Conservation (phyloP, 2,797 vertebrate species). For the Coendou prehensilis region DNA sequence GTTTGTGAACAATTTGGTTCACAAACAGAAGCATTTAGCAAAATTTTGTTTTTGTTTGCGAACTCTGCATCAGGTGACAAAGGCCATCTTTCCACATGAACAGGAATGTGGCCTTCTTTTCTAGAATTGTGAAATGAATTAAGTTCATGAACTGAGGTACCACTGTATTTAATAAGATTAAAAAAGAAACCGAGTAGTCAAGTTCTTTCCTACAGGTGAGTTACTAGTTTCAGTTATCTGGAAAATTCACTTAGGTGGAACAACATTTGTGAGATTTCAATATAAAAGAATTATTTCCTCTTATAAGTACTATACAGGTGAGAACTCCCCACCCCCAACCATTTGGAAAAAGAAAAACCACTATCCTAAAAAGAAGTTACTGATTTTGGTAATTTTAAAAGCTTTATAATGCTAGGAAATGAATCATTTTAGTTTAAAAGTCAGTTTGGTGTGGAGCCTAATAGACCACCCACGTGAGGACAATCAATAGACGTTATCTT, state of each 20-base stretch:
- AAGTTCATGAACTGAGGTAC: neutral
- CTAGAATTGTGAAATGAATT: neutral
- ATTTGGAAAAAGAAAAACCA: slow-evolving; percentile 31
- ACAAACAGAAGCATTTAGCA: neutral
- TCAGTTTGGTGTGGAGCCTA: slow-evolving; percentile 31
- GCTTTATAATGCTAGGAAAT: slow-evolving; percentile 22
- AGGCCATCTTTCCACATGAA: neutral
- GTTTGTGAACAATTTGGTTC: neutral
- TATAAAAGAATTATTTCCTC: slow-evolving; percentile 65
- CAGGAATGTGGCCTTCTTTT: neutral
- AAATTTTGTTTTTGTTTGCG: neutral
- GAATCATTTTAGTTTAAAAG: slow-evolving; percentile 34
- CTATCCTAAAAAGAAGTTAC: neutral
- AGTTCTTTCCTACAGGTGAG: slow-evolving; percentile 32
- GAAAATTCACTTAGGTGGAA: slow-evolving; percentile 58
- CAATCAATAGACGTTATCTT: slow-evolving; percentile 61
- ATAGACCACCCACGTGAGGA: neutral
- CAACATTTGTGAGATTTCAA: slow-evolving; percentile 8
- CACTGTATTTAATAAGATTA: neutral
- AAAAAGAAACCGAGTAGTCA: neutral
- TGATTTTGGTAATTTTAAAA: slow-evolving; percentile 45
- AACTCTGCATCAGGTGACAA: neutral
- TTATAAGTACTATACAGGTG: slow-evolving; percentile 23
- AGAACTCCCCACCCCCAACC: neutral
- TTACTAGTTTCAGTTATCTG: slow-evolving; percentile 58